phyloP scores from a whole-genome alignment of 2,113 vertebrate genomes.

The Melierax canorus region DNA sequence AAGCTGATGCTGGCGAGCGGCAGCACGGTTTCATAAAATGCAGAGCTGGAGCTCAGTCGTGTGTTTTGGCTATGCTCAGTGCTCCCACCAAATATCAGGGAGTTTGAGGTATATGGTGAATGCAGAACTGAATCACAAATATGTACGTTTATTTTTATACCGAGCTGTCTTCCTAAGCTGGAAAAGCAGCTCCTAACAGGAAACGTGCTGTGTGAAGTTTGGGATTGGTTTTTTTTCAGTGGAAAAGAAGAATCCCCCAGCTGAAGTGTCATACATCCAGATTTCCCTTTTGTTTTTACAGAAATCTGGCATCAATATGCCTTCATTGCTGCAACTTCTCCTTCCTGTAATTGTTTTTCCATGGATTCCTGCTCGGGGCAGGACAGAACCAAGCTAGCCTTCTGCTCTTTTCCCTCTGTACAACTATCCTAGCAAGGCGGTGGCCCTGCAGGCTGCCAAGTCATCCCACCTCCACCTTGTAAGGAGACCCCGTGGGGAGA shows the following conservation, averaged over 20 bases:
- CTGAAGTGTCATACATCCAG: not conserved
- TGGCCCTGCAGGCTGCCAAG: not conserved
- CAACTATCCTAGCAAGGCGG: not conserved
- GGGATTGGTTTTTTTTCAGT: not conserved
- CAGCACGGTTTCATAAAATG: not conserved
- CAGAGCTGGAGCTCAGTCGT: not conserved
- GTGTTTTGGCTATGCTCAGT: not conserved
- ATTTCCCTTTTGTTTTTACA: not conserved
- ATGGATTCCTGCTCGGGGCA: not conserved
- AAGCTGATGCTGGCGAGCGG: not conserved
- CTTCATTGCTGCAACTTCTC: not conserved
- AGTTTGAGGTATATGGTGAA: not conserved
- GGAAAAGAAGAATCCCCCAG: not conserved
- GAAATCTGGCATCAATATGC: not conserved
- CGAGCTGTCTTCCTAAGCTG: not conserved
- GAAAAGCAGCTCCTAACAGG: not conserved
- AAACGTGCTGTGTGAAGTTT: not conserved
- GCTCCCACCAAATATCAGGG: not conserved
- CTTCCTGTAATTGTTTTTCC: slow-evolving; percentile 60
- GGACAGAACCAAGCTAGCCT: not conserved
- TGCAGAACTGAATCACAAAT: not conserved
- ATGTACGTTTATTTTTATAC: not conserved
- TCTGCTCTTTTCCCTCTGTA: not conserved
- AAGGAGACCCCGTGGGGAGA: not conserved
- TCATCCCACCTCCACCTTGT: not conserved